Base-by-base conservation (phyloP, 1,140 invertebrate species). In the Nasonia giraulti region DNA sequence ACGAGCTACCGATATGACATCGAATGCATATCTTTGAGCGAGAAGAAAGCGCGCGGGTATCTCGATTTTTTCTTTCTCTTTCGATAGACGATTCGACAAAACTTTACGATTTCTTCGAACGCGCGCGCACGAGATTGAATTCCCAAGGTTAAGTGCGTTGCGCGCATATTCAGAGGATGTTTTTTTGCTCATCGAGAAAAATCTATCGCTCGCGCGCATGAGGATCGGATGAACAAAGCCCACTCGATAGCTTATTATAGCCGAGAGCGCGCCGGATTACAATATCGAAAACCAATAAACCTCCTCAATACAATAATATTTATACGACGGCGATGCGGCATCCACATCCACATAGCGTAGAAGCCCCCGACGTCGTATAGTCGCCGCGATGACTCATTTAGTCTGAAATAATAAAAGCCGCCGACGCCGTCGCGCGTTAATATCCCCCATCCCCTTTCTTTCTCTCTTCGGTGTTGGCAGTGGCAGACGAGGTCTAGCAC, bases 321-420 rank as follows among this genome's bases (percentile, higher is more conserved):
- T 66, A n/a, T 62, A 31, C 27, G 66, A 23, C 62, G 6, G 62
- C 62, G 40, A 44, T 44, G 40, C 40, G 40, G 40, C 6, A 44
- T 44, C 10, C 5, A 37, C 5, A 37, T 44, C 10, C 5, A 37
- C 5, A 37, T 8, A 44, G 10, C 12, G 47, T 27, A 27, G 27
- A 50, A 17, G 44, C 44, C 8, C 44, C 4, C 47, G 4, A 2
- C 1, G 3, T 7, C 12, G 47, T 50, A 14, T 50, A 50, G 4
- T 31, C n/a, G n/a, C n/a, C 12, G 23, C 33, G 40, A 27, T 80
- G 79, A 80, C 3, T 80, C 79, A 80, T 69, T 69, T 47, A 27
- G 66, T 11, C 33, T 71, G 40, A 80, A 80, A 80, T 31, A 80
- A 69, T 80, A 80, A 80, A 69, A 47, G 66, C 11, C 23, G 68